Evolutionary conservation across 2,888 invertebrate species (phyloP).

Genomic region (Hypomecis atomaria): DNA sequence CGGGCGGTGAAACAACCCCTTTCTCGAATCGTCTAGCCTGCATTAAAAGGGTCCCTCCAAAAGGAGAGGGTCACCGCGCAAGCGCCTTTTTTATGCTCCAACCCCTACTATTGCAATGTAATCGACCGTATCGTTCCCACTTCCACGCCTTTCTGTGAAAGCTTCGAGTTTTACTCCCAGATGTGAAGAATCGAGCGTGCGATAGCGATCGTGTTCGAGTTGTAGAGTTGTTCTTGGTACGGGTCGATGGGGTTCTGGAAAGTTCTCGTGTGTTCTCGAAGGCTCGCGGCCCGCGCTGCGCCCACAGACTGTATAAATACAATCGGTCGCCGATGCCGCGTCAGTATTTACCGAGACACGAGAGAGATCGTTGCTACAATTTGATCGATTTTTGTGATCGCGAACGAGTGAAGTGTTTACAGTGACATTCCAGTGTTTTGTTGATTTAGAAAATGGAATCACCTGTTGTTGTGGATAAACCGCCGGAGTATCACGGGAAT

Average conservation of each 20-base stretch:
- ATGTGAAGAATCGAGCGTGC: not conserved
- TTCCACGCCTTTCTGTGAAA: not conserved
- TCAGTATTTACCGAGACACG: slow-evolving; percentile 70
- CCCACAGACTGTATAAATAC: slow-evolving; percentile 70
- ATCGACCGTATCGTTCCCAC: not conserved
- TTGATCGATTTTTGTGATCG: slow-evolving; percentile 51
- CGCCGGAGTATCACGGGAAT: slow-evolving; percentile 84
- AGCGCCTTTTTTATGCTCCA: slow-evolving; percentile 32
- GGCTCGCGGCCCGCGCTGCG: slow-evolving; percentile 57
- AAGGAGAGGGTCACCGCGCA: slow-evolving; percentile 34
- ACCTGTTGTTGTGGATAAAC: slow-evolving; percentile 86
- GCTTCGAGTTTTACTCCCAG: not conserved
- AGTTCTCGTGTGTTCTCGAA: slow-evolving; percentile 61
- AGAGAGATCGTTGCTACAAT: slow-evolving; percentile 55
- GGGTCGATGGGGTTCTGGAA: slow-evolving; percentile 49
- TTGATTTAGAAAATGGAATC: slow-evolving; percentile 80
- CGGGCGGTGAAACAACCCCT: slow-evolving; percentile 15
- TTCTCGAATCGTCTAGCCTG: slow-evolving; percentile 2
- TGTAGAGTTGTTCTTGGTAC: slow-evolving; percentile 27
- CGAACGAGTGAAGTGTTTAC: slow-evolving; percentile 64
- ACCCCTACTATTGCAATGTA: slow-evolving; percentile 16
- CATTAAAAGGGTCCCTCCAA: slow-evolving; percentile 19
- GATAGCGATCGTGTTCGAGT: slow-evolving; percentile 10
- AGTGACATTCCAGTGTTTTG: slow-evolving; percentile 73
- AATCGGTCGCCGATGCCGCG: slow-evolving; percentile 51